Evolutionary conservation across 2,888 invertebrate species (phyloP), one percentile per base, ranked within the genome.

Genomic region (Nebria salina): DNA sequence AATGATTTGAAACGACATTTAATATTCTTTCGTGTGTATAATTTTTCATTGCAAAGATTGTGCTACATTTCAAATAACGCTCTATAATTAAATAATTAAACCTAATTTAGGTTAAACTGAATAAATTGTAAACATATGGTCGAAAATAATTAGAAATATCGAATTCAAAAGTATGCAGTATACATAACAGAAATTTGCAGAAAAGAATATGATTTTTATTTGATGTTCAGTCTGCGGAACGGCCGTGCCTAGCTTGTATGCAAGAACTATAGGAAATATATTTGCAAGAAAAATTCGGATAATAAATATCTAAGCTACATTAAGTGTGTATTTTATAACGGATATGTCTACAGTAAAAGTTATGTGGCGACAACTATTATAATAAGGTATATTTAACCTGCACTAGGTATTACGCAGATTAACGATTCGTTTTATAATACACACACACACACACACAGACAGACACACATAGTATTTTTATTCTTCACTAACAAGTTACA

Each of bases 301-400:
- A 54, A 54, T 54, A 54, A 54, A 54, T 54, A 54, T 54, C 54
- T 54, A 54, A 43, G 43, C 43, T 43, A 43, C 43, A 43, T 43
- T 43, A 20, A 34, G 34, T 34, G 34, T 34, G 34, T 34, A 34
- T 5, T 34, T 8, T 54, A 54, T 54, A 54, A 54, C 54, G 54
- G 54, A 13, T 54, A 54, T 54, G 54, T 54, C 54, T 6, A 54
- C 54, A 54, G 54, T 54, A 54, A 54, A 54, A 54, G 54, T 54
- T 54, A 54, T 54, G 54, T 54, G 54, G 54, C 54, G 54, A 54
- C 54, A 54, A 54, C 54, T 54, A 54, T 54, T 54, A 54, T 54
- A 54, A 54, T 54, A 54, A 54, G 54, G 54, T 54, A 54, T 54
- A 54, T 54, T 54, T 54, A 54, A 11, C 54, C 54, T 54, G 54